Evolutionary conservation across 2,113 vertebrate species (phyloP), one percentile per base, ranked within the genome.

Genomic region (Telmatochromis bifrenatus): DNA sequence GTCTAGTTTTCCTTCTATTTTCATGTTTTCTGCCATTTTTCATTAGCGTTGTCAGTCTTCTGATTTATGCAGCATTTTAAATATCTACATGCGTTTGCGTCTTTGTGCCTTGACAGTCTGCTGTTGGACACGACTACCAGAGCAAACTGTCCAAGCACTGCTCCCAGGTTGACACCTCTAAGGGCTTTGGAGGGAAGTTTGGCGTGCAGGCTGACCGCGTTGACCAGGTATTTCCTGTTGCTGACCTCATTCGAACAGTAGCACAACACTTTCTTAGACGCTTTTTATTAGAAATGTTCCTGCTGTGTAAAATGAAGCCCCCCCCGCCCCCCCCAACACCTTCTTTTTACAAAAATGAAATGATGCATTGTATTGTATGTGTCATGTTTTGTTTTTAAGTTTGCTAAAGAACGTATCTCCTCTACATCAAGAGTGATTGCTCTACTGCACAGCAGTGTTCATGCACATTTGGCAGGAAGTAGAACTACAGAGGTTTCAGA

Each of bases 101-200:
- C 28, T 82, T 4, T 91, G 60, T 90, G n/a, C 79, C 23, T 79
- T 1, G 2, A 58, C 91, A 99, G 99, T 99, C 98, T 19, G 98
- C 98, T 1, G 98, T 99, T 23, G 98, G 98, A 81, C 98, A 99
- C 0, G 98, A 99, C 49, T 99, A 99, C 86, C 98, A 98, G 91
- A 97, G 97, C 55, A 97, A 97, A 33, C 94, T 99, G 47, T 97
- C 98, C 45, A 97, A 98, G 91, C 98, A 99, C 88, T 99, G 98
- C 92, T 99, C 98, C 9, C 99, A 99, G 55, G 98, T 98, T 0
- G 98, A 99, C 92, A 97, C 97, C 0, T 97, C 97, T 26, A 98
- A 98, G 54, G 99, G 99, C 0, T 99, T 99, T 8, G 98, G 99
- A 53, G 98, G 99, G 49, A 99, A 99, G 93, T 99, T 97, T 75